Percentiles rank a stretch among this genome's conserved stretches.
phyloP scores from a whole-genome alignment of 2,888 invertebrate genomes.

The Pachliopta kotzebuea region DNA sequence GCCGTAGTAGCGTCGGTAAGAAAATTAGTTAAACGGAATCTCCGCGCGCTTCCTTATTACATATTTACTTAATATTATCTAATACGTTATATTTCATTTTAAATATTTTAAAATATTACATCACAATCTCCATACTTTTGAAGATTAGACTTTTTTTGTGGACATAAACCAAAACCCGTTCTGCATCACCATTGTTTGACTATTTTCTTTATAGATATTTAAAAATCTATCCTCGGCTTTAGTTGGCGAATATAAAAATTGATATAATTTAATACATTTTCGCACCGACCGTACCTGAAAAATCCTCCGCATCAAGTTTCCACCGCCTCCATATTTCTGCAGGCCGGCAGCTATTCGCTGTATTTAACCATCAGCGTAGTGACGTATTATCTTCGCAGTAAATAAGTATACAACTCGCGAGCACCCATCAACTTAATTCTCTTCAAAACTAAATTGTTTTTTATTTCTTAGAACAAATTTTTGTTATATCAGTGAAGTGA shows the following conservation, averaged over 20 bases:
- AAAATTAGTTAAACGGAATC: constrained; percentile 48
- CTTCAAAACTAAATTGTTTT: background rate
- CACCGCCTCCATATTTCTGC: constrained; percentile 71
- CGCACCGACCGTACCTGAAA: constrained; percentile 62
- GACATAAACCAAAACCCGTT: too few species aligned
- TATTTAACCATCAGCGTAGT: constrained; percentile 57
- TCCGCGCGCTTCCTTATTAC: background rate
- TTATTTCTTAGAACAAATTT: too few species aligned
- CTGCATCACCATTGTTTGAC: too few species aligned
- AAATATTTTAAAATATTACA: too few species aligned
- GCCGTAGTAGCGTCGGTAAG: constrained; percentile 68
- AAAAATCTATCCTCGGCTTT: background rate
- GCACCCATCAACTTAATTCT: constrained; percentile 9
- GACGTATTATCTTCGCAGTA: constrained; percentile 34
- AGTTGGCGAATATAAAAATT: background rate
- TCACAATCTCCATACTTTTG: too few species aligned
- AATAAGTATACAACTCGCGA: constrained; percentile 38
- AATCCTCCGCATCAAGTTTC: constrained; percentile 74
- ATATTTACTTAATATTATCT: too few species aligned
- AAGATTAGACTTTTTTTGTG: too few species aligned
- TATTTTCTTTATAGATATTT: background rate
- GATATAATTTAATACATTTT: constrained; percentile 29
- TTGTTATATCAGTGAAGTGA: too few species aligned
- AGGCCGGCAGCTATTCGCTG: constrained; percentile 49
- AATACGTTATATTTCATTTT: too few species aligned